Percentiles rank a stretch among this genome's conserved stretches.
Evolutionary conservation across 1,140 invertebrate species (phyloP).

Genomic region (Penaeus indicus): DNA sequence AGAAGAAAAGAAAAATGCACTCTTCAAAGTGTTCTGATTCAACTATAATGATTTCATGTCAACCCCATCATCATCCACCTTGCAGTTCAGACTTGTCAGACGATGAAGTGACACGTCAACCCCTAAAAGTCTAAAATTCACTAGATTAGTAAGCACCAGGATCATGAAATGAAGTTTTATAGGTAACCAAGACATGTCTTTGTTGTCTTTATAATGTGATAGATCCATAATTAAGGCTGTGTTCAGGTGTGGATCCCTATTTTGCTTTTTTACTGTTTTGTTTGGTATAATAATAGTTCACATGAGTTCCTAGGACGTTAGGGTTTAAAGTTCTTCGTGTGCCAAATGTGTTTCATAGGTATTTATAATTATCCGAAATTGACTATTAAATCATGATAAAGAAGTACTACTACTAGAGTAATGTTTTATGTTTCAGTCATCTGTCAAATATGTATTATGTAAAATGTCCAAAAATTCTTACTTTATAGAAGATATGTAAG

Average conservation of each 20-base stretch:
- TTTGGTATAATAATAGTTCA: too few relatives aligned
- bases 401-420: too few relatives aligned
- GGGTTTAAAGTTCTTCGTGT: too few relatives aligned
- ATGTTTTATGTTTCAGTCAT: too few relatives aligned
- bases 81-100: conserved; percentile 43
- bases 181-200: neutral
- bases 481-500: too few relatives aligned
- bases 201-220: conserved; percentile 31
- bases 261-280: too few relatives aligned
- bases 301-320: too few relatives aligned
- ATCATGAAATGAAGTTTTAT: conserved; percentile 3
- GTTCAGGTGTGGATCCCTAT: neutral
- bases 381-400: too few relatives aligned
- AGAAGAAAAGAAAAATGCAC: neutral
- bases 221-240: conserved; percentile 1
- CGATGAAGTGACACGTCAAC: conserved; percentile 42
- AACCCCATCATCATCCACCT: conserved; percentile 11
- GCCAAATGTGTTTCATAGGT: too few relatives aligned
- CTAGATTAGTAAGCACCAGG: conserved; percentile 44
- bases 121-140: conserved; percentile 56
- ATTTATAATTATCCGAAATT: too few relatives aligned
- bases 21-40: neutral
- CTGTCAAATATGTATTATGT: too few relatives aligned
- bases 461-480: too few relatives aligned
- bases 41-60: neutral